Evolutionary conservation across 2,113 vertebrate genomes (phyloP), one percentile per base, ranked within the genome.

Genomic region (Pampusana beccarii): DNA sequence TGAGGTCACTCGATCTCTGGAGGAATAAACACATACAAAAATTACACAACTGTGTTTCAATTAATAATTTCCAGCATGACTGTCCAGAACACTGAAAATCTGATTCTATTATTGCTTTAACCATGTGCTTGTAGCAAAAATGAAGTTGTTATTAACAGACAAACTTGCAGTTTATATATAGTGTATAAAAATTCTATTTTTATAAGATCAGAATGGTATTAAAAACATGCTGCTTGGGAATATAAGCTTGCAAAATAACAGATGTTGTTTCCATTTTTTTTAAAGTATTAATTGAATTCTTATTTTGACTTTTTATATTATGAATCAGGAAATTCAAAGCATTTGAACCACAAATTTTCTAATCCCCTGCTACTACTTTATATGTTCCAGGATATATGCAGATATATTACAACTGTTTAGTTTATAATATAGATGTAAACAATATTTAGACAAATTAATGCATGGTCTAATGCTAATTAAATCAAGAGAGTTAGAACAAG

Each of bases 281-380:
- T 91, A 94, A 80, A 93, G 31, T 56, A 77, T 61, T 4, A 86
- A 93, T 58, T 81, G 12, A 86, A 77, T 62, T 66, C 56, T 80
- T 90, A 85, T 82, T 95, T 95, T 90, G 21, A 40, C 14, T 93
- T 94, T 70, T 94, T 57, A 64, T 70, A 53, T 53, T 66, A 90
- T 93, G 78, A 79, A 74, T 71, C 20, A 87, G 66, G 12, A 85
- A 96, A 64, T 58, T 80, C 71, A 84, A 93, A 88, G 33, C 11
- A 92, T 88, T 94, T 90, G 66, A 91, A 78, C 44, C 61, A 71
- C 13, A 73, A 44, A 64, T 93, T 67, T 94, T 83, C 64, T 86
- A 56, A 82, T 86, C 28, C 33, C n/a, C 16, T 97, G n/a, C 34
- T 89, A 79, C 51, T 72, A 44, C 26, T 88, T 94, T 87, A 50